phyloP scores from a whole-genome alignment of 1,140 invertebrate species.

The Platyura marginata region DNA sequence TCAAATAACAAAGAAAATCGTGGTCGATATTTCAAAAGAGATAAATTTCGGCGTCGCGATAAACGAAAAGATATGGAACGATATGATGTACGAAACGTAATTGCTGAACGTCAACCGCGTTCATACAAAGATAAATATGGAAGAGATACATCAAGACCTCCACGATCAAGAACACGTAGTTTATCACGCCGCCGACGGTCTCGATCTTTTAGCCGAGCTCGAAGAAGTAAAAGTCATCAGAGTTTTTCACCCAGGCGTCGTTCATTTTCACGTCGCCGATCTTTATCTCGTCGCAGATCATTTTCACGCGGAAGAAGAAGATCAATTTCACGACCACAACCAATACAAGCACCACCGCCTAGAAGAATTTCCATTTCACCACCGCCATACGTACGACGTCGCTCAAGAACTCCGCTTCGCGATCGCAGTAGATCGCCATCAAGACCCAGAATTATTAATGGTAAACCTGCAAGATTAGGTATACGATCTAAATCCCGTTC shows the following conservation, averaged over 20 bases:
- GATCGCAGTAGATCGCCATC: conserved; percentile 9
- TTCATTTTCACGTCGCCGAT: conserved; percentile 7
- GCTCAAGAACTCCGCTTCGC: conserved; percentile 14
- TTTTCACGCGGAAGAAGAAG: conserved; percentile 11
- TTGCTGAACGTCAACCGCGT: conserved; percentile 46
- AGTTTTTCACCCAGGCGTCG: not conserved
- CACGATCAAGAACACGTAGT: conserved; percentile 14
- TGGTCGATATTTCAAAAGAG: conserved; percentile 16
- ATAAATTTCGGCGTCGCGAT: conserved; percentile 36
- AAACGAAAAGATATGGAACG: conserved; percentile 61
- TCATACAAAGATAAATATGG: conserved; percentile 57
- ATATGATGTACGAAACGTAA: conserved; percentile 61
- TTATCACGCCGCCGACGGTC: conserved; percentile 9
- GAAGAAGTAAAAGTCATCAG: not conserved
- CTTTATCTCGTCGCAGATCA: conserved; percentile 13
- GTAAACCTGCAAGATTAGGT: too few species aligned
- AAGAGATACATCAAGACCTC: conserved; percentile 36
- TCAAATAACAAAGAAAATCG: conserved; percentile 25
- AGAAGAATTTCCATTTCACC: not conserved
- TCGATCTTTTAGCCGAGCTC: not conserved
- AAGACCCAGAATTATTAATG: conserved; percentile 14
- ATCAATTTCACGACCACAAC: conserved; percentile 16
- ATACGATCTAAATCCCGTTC: conserved; percentile 5
- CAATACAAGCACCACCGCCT: conserved; percentile 5
- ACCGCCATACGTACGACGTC: conserved; percentile 12